A percentile compares a stretch with the other conserved stretches of the same genome.
Evolutionary conservation across 2,888 invertebrate species (phyloP).

Genomic region (Hoplodrina blanda): DNA sequence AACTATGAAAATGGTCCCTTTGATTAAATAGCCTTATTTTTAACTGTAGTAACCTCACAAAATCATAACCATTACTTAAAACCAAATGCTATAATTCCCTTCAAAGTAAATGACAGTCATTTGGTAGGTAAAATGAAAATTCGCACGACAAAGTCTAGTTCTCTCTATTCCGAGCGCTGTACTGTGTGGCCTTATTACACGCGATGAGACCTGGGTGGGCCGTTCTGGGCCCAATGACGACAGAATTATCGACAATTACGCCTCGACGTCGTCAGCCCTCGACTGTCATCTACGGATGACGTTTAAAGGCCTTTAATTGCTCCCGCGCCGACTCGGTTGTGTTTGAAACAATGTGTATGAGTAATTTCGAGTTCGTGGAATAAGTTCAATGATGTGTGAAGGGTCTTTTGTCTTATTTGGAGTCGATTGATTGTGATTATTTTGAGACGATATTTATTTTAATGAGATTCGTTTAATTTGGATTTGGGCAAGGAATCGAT

Average conservation of each 20-base stretch:
- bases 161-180: slow-evolving; percentile 29
- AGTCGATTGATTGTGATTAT: slow-evolving; percentile 47
- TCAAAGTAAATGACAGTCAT: neutral
- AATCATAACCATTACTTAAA: neutral
- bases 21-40: too few species aligned
- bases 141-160: slow-evolving; percentile 38
- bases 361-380: slow-evolving; percentile 57
- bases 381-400: slow-evolving; percentile 54
- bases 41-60: neutral
- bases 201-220: slow-evolving; percentile 69
- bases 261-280: slow-evolving; percentile 68
- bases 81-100: neutral
- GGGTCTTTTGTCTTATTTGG: slow-evolving; percentile 48
- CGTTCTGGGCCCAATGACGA: slow-evolving; percentile 64
- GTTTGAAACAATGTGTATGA: slow-evolving; percentile 55
- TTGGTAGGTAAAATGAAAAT: slow-evolving; percentile 9
- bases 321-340: slow-evolving; percentile 50
- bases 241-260: slow-evolving; percentile 77
- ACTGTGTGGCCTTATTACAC: slow-evolving; percentile 59
- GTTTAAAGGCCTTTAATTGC: slow-evolving; percentile 66
- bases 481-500: neutral
- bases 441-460: slow-evolving; percentile 41
- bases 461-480: slow-evolving; percentile 18
- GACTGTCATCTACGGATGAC: slow-evolving; percentile 65
- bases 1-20: too few species aligned